Base-by-base conservation (phyloP, 2,888 invertebrate species). In the Auanema sp. region DNA sequence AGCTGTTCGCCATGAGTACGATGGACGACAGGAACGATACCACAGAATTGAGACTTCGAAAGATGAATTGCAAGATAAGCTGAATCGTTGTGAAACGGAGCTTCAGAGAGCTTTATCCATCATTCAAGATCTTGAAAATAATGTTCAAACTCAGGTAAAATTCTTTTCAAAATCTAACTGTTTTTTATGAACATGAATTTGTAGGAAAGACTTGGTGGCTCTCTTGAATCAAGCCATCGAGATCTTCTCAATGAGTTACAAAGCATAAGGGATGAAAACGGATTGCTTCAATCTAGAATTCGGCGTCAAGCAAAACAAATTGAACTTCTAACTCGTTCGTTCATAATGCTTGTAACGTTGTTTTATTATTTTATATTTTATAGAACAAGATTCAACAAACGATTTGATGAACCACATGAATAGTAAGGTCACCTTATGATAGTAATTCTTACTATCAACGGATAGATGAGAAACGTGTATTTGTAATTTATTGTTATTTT, bases 261-360 rank as follows among this genome's bases (percentile, higher is more conserved):
- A 42, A 66, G 60, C 12, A 55, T 79, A 41, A 63, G 78, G 40
- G 80, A 81, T 63, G 81, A 81, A 64, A 81, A 81, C 58, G 74
- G 72, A 14, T 68, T 76, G 0, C 58, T 81, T 52, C 78, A 81
- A 40, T 74, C 75, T 12, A 78, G 77, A 56, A 71, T 79, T 8
- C 65, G 81, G 24, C 53, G 78, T 33, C 80, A 79, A 51, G 69
- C 71, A 53, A 78, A 77, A 42, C 79, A 81, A 59, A 76, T 81
- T 16, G 81, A 79, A 58, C 51, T 79, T 21, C 65, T 81, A n/a
- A 79, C 78, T 21, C 79, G 75, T 75, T 54, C 64, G 71, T 23
- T 4, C 6, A 1, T 14, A 18, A 1, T 2, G 24, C 16, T n/a
- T n/a, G n/a, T n/a, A n/a, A n/a, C n/a, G n/a, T n/a, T n/a, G n/a